A percentile compares a stretch with the other conserved stretches of the same genome.
Conservation (phyloP, 2,888 invertebrate species). For the Trachelus troglodyta region DNA sequence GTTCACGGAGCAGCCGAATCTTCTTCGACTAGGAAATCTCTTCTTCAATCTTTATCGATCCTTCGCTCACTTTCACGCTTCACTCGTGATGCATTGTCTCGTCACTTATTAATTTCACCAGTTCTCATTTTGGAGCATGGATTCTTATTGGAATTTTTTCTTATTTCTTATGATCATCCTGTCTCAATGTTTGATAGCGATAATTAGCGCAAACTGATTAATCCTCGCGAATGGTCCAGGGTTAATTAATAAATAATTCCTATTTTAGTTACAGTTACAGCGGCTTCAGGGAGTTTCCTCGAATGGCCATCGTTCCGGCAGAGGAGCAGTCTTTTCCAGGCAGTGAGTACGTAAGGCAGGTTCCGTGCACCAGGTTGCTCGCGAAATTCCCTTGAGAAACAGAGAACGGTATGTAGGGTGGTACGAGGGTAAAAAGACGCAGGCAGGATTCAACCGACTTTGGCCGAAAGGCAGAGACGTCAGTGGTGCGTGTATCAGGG, state of each 20-base stretch:
- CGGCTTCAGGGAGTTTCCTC: not conserved
- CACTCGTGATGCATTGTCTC: not conserved
- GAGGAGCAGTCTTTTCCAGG: not conserved
- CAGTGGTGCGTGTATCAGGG: constrained; percentile 1
- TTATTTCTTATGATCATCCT: not conserved
- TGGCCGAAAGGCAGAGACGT: not conserved
- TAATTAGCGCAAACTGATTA: not conserved
- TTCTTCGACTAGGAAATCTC: no score
- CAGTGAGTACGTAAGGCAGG: not conserved
- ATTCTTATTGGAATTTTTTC: not conserved
- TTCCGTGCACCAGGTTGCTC: not conserved
- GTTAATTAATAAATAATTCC: not conserved
- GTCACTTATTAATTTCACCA: not conserved
- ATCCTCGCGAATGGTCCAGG: not conserved
- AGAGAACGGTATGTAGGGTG: not conserved
- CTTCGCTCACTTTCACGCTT: not conserved
- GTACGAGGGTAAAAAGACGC: not conserved
- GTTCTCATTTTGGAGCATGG: not conserved
- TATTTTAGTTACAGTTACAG: not conserved
- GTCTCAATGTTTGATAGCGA: not conserved
- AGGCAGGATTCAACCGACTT: not conserved
- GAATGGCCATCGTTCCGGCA: not conserved
- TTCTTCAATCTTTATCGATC: not conserved
- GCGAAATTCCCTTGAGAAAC: not conserved
- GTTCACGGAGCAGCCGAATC: not conserved